These are phyloP conservation scores for Nomada goodeniana DNA, from an alignment of 2,888 invertebrate species.

Conservation along the genomic window DNA sequence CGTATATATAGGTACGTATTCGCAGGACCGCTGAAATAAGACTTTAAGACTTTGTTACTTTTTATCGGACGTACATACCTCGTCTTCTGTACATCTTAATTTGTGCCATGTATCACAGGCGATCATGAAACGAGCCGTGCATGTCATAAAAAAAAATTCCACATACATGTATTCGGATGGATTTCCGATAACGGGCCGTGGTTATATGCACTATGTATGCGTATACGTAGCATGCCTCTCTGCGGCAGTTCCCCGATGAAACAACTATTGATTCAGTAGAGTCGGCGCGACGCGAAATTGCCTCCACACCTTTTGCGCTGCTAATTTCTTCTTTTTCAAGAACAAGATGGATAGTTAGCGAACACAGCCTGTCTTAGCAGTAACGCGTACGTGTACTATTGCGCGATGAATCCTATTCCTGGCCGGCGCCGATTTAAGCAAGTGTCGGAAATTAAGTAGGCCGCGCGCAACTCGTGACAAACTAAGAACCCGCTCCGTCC, in stretches of 20 bases:
- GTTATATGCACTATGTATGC: conserved; percentile 14
- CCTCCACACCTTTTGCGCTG: conserved; percentile 11
- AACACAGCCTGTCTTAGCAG: no score
- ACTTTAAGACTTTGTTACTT: conserved; percentile 27
- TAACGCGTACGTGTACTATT: no score
- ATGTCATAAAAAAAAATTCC: conserved; percentile 67
- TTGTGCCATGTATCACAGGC: conserved; percentile 66
- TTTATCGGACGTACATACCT: conserved; percentile 6
- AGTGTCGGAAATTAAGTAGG: not conserved
- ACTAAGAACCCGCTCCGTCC: not conserved
- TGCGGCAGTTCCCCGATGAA: conserved; percentile 26
- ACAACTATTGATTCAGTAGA: conserved; percentile 54
- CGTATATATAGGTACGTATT: not conserved
- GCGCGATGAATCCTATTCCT: no score
- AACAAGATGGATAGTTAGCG: no score
- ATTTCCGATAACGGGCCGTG: conserved; percentile 66
- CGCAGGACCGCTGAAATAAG: not conserved
- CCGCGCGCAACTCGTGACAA: not conserved
- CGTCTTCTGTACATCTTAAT: conserved; percentile 69
- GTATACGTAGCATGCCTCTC: conserved; percentile 12
- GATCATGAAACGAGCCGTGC: conserved; percentile 64
- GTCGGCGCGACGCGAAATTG: conserved; percentile 30
- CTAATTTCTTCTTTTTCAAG: not conserved
- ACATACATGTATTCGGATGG: conserved; percentile 68
- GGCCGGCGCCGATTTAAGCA: no score